Percentiles rank a stretch among this genome's conserved stretches.
Conservation (phyloP, 2,888 invertebrate genomes). For the Patella caerulea region DNA sequence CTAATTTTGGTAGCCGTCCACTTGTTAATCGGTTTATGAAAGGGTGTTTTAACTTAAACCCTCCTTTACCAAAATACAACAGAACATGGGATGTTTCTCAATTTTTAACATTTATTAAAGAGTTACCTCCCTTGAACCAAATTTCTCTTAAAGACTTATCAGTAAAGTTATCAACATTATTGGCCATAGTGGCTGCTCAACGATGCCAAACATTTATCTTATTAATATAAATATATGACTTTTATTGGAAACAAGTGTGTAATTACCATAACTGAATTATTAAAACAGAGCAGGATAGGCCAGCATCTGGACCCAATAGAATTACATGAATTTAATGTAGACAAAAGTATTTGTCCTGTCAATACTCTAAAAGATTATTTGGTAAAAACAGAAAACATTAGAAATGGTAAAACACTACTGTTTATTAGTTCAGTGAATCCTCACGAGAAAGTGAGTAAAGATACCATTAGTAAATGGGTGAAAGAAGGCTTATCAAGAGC, state of each 20-base stretch:
- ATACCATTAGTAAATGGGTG: slow-evolving; percentile 17
- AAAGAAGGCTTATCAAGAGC: slow-evolving; percentile 3
- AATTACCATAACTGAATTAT: not conserved
- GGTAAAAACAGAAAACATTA: not conserved
- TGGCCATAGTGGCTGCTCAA: not conserved
- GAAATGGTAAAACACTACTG: not conserved
- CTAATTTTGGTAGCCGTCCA: not conserved
- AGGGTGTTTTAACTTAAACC: not conserved
- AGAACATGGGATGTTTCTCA: not conserved
- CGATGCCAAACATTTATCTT: not conserved
- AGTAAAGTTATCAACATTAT: not conserved
- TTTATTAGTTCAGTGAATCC: slow-evolving; percentile 15
- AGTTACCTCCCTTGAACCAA: too few relatives aligned
- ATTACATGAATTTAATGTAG: not conserved
- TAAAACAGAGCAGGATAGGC: not conserved
- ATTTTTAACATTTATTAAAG: not conserved
- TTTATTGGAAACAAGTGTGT: not conserved
- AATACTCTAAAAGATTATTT: not conserved
- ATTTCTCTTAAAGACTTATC: not conserved
- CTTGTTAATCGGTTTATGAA: not conserved
- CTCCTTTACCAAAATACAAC: not conserved
- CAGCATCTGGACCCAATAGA: not conserved
- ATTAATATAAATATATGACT: not conserved
- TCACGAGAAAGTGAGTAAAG: not conserved
- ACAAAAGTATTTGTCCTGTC: not conserved